Conservation (phyloP, 2,888 invertebrate species). For the Habrosyne pyritoides region DNA sequence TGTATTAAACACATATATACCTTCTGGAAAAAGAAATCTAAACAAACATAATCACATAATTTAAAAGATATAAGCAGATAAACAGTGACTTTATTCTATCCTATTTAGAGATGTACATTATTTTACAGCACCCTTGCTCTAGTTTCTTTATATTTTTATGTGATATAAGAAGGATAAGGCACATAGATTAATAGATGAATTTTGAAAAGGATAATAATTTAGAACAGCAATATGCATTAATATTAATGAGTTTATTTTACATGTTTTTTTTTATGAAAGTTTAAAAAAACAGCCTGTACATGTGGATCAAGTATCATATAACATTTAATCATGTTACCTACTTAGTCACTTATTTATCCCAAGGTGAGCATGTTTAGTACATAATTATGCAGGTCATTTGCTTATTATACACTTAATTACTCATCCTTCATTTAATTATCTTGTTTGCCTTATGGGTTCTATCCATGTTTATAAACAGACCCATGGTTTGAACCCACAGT, state of each 20-base stretch:
- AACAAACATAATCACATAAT: too few relatives aligned
- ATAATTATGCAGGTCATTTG: conserved; percentile 28
- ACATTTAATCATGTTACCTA: conserved; percentile 14
- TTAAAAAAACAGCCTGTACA: background rate
- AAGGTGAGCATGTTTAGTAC: conserved; percentile 34
- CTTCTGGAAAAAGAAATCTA: too few relatives aligned
- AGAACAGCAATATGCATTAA: background rate
- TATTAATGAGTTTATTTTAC: background rate
- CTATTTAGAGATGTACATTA: too few relatives aligned
- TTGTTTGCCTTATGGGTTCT: background rate
- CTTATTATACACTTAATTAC: conserved; percentile 21
- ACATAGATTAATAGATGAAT: background rate
- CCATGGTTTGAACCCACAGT: too few relatives aligned
- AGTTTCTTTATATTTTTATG: background rate
- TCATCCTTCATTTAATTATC: conserved; percentile 12
- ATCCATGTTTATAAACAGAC: background rate
- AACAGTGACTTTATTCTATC: too few relatives aligned
- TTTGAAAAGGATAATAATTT: background rate
- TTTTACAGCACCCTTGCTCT: background rate
- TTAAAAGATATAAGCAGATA: too few relatives aligned
- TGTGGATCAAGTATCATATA: background rate
- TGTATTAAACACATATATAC: too few relatives aligned
- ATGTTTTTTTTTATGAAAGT: background rate
- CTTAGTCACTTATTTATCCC: conserved; percentile 27
- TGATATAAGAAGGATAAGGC: background rate